Evolutionary conservation across 2,888 invertebrate genomes (phyloP).

Genomic region (Lasioglossum calceatum): DNA sequence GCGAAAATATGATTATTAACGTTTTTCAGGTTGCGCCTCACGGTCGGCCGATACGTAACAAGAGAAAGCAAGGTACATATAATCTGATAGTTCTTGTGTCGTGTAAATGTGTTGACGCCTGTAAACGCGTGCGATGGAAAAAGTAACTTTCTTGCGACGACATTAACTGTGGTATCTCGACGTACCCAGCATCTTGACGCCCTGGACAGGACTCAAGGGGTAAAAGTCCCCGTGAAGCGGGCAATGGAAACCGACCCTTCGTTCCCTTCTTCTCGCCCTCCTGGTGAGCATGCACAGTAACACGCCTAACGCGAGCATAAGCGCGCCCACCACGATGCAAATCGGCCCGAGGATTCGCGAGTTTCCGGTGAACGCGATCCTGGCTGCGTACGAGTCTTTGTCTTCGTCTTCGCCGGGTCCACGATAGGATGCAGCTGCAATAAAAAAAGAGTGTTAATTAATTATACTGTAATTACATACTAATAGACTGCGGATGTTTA

Average conservation of each 20-base stretch:
- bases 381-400: conserved; percentile 89
- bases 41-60: not conserved
- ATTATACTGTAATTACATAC: no score
- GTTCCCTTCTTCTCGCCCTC: conserved; percentile 88
- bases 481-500: no score
- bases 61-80: not conserved
- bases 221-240: conserved; percentile 92
- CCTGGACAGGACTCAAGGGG: conserved; percentile 88
- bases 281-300: conserved; percentile 89
- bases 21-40: not conserved
- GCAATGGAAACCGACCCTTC: conserved; percentile 91
- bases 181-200: conserved; percentile 76
- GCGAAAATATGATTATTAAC: not conserved
- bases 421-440: conserved; percentile 89
- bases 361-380: conserved; percentile 91
- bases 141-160: not conserved
- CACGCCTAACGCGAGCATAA: conserved; percentile 89
- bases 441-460: no score
- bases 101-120: no score
- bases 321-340: conserved; percentile 90
- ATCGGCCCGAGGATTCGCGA: conserved; percentile 90
- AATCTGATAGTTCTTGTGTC: not conserved
- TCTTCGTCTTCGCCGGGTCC: conserved; percentile 90
- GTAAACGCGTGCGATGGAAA: not conserved
- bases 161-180: no score